phyloP scores from a whole-genome alignment of 2,888 invertebrate genomes.

The Epinotia brunnichana region DNA sequence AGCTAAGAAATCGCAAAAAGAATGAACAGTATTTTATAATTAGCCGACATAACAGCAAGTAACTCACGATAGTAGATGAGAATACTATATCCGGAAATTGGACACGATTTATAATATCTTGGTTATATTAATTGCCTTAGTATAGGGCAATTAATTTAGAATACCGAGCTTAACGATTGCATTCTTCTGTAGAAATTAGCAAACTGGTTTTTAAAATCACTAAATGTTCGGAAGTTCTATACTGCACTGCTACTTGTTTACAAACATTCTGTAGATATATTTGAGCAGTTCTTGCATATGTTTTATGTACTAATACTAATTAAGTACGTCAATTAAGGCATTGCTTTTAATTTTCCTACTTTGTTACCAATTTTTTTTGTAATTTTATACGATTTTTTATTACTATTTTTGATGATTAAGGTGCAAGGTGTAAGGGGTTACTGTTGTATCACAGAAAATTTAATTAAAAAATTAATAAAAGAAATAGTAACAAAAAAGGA shows the following conservation, averaged over 20 bases:
- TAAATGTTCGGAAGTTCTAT: neutral
- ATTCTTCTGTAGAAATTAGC: neutral
- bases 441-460: too few relatives aligned
- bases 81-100: constrained; percentile 12
- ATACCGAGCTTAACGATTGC: constrained; percentile 5
- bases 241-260: neutral
- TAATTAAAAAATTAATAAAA: too few relatives aligned
- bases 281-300: too few relatives aligned
- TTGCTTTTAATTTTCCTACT: too few relatives aligned
- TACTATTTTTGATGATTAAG: too few relatives aligned
- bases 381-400: too few relatives aligned
- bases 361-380: too few relatives aligned
- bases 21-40: constrained; percentile 42
- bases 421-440: too few relatives aligned
- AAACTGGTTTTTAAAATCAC: neutral
- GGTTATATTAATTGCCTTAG: neutral
- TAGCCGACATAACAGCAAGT: constrained; percentile 23
- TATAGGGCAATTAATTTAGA: neutral
- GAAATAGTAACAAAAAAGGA: too few relatives aligned
- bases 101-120: neutral
- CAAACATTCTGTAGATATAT: neutral
- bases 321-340: too few relatives aligned
- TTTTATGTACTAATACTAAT: too few relatives aligned
- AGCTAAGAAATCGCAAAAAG: constrained; percentile 41
- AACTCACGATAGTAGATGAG: neutral